These are phyloP conservation scores for Ryuthela nishihirai DNA, from an alignment of 2,888 invertebrate genomes.

Conservation along the genomic window DNA sequence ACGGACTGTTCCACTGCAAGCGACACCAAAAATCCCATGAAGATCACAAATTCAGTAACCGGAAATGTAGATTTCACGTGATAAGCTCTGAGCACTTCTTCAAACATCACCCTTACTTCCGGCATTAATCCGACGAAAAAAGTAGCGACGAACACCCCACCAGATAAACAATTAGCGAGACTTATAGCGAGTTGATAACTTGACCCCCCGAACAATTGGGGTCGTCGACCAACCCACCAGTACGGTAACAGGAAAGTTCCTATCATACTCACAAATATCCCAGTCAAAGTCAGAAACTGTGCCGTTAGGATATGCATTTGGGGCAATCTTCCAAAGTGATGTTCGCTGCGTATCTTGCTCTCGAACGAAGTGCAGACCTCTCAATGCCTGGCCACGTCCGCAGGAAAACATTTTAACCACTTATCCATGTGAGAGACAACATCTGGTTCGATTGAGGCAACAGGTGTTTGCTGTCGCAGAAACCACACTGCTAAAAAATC, in stretches of 20 bases:
- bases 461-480: too few species aligned
- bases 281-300: conserved; percentile 30
- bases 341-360: too few species aligned
- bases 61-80: conserved; percentile 35
- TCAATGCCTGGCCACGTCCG: too few species aligned
- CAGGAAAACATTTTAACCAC: too few species aligned
- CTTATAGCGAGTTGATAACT: conserved; percentile 35
- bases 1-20: conserved; percentile 44
- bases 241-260: conserved; percentile 29
- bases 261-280: conserved; percentile 39
- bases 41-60: conserved; percentile 42
- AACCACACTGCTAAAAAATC: too few species aligned
- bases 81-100: conserved; percentile 29
- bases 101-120: conserved; percentile 46
- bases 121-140: conserved; percentile 48
- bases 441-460: too few species aligned
- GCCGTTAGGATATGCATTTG: conserved; percentile 36
- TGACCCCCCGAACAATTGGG: conserved; percentile 9
- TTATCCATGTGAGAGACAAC: too few species aligned
- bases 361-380: too few species aligned
- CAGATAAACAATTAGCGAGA: conserved; percentile 48
- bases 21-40: conserved; percentile 46
- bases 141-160: conserved; percentile 50
- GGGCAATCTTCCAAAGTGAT: too few species aligned
- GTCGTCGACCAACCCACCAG: conserved; percentile 27